A percentile compares a stretch with the other conserved stretches of the same genome.
Conservation (phyloP, 2,888 invertebrate species). For the Tetranychus piercei region DNA sequence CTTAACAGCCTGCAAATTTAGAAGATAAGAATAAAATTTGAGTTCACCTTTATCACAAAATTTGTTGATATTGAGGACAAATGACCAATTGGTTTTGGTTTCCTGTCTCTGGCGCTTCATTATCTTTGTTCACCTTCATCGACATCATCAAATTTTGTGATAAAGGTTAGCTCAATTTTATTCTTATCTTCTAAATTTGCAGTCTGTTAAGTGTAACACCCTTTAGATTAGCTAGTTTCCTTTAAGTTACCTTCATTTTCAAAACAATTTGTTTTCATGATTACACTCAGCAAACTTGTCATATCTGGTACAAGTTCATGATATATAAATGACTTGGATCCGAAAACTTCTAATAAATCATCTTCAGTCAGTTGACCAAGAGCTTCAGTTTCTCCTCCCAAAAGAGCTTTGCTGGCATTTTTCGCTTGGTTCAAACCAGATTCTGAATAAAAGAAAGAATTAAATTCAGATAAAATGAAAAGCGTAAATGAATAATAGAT, state of each 20-base stretch:
- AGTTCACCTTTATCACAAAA: no score
- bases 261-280: conserved; percentile 66
- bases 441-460: conserved; percentile 37
- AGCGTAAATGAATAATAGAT: neutral
- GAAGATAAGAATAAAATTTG: no score
- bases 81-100: no score
- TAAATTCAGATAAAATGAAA: neutral
- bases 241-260: conserved; percentile 49
- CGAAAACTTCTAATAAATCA: conserved; percentile 53
- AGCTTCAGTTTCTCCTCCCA: conserved; percentile 35
- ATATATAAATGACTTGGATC: conserved; percentile 48
- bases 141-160: no score
- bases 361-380: conserved; percentile 45
- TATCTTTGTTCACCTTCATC: no score
- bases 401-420: conserved; percentile 48
- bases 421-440: conserved; percentile 53
- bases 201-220: no score
- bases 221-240: no score
- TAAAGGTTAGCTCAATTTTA: no score
- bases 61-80: no score
- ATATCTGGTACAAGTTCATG: conserved; percentile 50
- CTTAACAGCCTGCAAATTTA: no score
- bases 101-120: no score
- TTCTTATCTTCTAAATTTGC: no score
- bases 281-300: conserved; percentile 57